Evolutionary conservation across 2,797 vertebrate genomes (phyloP), one percentile per base, ranked within the genome.

Genomic region (Coilia nasus): DNA sequence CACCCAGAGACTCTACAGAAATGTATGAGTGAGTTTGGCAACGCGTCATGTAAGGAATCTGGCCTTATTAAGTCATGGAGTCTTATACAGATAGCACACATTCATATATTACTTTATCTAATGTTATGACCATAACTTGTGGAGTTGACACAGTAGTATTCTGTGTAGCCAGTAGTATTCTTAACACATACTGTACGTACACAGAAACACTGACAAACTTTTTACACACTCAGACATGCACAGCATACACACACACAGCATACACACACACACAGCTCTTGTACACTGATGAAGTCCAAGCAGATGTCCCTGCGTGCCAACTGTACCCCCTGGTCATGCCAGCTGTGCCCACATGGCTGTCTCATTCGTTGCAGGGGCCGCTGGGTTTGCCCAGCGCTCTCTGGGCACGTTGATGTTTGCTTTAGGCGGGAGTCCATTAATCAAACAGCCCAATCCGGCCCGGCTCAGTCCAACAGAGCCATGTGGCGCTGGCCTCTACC

Each of bases 211-310:
- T 19, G 17, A 59, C 10, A 59, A 15, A 59, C 10, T n/a, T n/a
- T n/a, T 3, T 19, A 59, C 57, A 21, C 19, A n/a, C 60, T 23
- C 19, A 60, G 2, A 4, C 59, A 60, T n/a, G n/a, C 59, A 60
- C 59, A n/a, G n/a, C 59, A 60, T 21, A 60, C 59, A n/a, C 59
- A 60, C 59, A 60, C 59, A 60, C 59, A 60, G n/a, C 62, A 28
- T 10, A 64, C 62, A 64, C 23, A 28, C 62, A 64, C 23, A 64
- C 62, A 64, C 62, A 28, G 17, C 17, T 59, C 19, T 59, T 41
- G 2, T 5, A 59, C 62, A 64, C 9, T 64, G 23, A 28, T 64
- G 62, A 7, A 23, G 60, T n/a, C n/a, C 7, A 9, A 2, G 60
- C 23, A 28, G 11, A 28, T 64, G 11, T 64, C 62, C 62, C 62